Evolutionary conservation across 2,113 vertebrate genomes (phyloP), one percentile per base, ranked within the genome.

Genomic region (Thunnus thynnus): DNA sequence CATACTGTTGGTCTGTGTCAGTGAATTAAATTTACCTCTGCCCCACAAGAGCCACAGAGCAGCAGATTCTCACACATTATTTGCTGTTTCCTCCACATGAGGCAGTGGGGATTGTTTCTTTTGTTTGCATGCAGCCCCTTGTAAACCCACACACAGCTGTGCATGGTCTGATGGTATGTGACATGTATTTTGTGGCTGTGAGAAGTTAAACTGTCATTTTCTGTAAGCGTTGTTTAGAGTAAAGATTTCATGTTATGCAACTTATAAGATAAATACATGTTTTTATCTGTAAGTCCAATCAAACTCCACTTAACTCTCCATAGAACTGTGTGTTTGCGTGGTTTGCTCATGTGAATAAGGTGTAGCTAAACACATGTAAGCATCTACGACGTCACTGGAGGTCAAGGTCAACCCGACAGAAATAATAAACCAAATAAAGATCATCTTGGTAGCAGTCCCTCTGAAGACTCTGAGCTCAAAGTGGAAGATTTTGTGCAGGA

Each of bases 81-180:
- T 70, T 36, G 47, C 66, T 48, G 32, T 86, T 83, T 82, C 58
- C 63, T 79, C 69, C 79, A 57, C 72, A 69, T 60, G 52, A 72
- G 56, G 48, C 57, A 22, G 71, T 57, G 57, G 69, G 46, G 72
- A 60, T 73, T 50, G 36, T 62, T 73, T 36, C 44, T 71, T 20
- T 64, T 74, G 57, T 84, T 81, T 78, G 51, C 27, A 30, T 47
- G 46, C 52, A 9, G 70, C 58, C 58, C 22, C 41, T 72, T 60
- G 36, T 67, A 63, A 75, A 70, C 57, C n/a, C 16, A 18, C 58
- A 65, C 55, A 25, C 5, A 77, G 50, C 69, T 52, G 18, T 71
- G 52, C 67, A 51, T 20, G 12, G 5, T 32, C 17, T 47, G 36
- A 32, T 50, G 55, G 32, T 30, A 22, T 62, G 61, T 55, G 32